phyloP scores from a whole-genome alignment of 2,797 vertebrate genomes.

The Eptatretus atami region DNA sequence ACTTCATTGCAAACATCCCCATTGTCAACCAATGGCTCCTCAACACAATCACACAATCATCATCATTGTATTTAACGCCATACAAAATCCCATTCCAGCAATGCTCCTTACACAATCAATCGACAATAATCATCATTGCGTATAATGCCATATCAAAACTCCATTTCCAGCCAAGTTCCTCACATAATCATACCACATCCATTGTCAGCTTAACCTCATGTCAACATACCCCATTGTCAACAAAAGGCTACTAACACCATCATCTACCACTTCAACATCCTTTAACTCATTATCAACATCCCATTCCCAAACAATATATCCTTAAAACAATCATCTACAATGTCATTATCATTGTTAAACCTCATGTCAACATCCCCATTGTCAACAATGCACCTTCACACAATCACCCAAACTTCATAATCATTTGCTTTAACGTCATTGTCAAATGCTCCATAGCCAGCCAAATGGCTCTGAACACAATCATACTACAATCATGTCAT shows the following conservation, averaged over 20 bases:
- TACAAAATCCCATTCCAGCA: neutral
- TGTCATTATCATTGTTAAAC: neutral
- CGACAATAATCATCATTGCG: neutral
- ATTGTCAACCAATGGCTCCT: neutral
- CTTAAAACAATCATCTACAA: neutral
- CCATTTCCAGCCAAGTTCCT: neutral
- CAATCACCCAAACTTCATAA: neutral
- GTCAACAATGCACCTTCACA: no score
- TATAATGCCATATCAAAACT: neutral
- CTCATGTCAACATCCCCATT: neutral
- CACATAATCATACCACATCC: neutral
- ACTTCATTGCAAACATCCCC: neutral
- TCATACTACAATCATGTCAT: neutral
- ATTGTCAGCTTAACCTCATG: neutral
- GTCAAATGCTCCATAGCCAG: neutral
- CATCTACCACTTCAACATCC: neutral
- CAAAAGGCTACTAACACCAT: no score
- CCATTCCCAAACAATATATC: neutral
- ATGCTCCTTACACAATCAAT: neutral
- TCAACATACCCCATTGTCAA: neutral
- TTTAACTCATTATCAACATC: neutral
- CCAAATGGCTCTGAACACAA: neutral
- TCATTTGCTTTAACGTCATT: neutral
- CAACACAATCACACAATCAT: neutral
- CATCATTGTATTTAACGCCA: neutral